These are phyloP conservation scores for Quadroppia sp. DNA, from an alignment of 2,888 invertebrate genomes.

Conservation along the genomic window DNA sequence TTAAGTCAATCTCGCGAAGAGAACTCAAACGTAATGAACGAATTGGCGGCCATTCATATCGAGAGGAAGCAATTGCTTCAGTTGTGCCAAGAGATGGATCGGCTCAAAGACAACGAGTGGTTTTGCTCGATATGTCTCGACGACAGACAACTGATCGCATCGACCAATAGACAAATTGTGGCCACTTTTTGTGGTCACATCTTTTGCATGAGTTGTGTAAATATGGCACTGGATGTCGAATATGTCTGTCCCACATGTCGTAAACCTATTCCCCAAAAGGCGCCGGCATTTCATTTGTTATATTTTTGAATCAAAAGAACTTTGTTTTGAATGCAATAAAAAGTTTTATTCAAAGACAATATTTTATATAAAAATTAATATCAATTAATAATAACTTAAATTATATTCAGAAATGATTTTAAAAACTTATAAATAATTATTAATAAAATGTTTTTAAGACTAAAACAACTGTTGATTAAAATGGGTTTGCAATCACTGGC, in stretches of 20 bases:
- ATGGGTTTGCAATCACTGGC: neutral
- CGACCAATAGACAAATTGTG: conserved; percentile 9
- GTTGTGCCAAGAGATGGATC: conserved; percentile 18
- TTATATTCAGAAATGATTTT: too few species aligned
- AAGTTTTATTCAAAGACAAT: too few species aligned
- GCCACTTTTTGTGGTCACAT: conserved; percentile 22
- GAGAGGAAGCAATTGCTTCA: conserved; percentile 19
- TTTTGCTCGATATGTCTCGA: conserved; percentile 4
- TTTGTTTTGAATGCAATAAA: too few species aligned
- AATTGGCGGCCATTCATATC: conserved; percentile 27
- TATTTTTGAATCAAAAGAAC: neutral
- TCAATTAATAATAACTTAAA: too few species aligned
- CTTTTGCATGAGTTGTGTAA: conserved; percentile 10
- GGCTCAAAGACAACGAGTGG: conserved; percentile 24
- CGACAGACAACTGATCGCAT: neutral
- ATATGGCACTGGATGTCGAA: conserved; percentile 1
- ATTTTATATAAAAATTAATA: too few species aligned
- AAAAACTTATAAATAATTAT: too few species aligned
- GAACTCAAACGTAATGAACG: neutral
- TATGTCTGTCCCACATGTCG: conserved; percentile 27
- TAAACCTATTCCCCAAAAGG: neutral
- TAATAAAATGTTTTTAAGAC: too few species aligned
- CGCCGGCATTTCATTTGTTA: neutral
- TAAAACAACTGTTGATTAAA: neutral
- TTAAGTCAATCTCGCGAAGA: neutral